phyloP scores from a whole-genome alignment of 2,888 invertebrate species.

The Clostera curtula region DNA sequence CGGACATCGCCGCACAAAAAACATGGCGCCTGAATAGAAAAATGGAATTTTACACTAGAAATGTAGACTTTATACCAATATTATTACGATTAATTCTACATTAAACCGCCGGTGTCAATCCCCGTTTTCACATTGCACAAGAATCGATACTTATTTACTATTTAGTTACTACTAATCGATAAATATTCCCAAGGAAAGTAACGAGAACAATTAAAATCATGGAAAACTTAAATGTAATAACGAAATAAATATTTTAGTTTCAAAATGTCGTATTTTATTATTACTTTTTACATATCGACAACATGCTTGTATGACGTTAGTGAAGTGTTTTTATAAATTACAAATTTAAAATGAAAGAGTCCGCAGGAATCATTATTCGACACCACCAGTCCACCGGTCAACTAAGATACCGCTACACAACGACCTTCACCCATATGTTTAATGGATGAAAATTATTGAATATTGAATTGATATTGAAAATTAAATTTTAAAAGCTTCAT shows the following conservation, averaged over 20 bases:
- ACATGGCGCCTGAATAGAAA: constrained; percentile 47
- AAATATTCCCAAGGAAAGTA: constrained; percentile 71
- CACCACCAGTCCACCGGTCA: too few relatives aligned
- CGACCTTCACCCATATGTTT: too few relatives aligned
- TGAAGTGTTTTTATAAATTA: constrained; percentile 8
- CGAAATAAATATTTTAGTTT: constrained; percentile 67
- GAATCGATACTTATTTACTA: constrained; percentile 52
- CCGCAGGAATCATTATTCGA: too few relatives aligned
- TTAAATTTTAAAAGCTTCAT: too few relatives aligned
- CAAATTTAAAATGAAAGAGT: constrained; percentile 10
- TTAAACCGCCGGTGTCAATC: constrained; percentile 25
- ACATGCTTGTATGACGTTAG: constrained; percentile 33
- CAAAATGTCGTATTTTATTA: constrained; percentile 33
- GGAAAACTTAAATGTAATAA: constrained; percentile 72
- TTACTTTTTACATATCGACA: constrained; percentile 30
- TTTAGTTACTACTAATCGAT: constrained; percentile 60
- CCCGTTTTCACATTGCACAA: constrained; percentile 39
- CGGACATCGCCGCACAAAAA: constrained; percentile 6
- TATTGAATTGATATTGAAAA: too few relatives aligned
- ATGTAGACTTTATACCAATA: constrained; percentile 30
- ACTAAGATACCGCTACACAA: too few relatives aligned
- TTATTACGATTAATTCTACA: constrained; percentile 11
- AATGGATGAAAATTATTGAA: too few relatives aligned
- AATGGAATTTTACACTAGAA: constrained; percentile 61
- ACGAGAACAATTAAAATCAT: constrained; percentile 72